Evolutionary conservation across 2,888 invertebrate genomes (phyloP).

Genomic region (Subacronicta megacephala): DNA sequence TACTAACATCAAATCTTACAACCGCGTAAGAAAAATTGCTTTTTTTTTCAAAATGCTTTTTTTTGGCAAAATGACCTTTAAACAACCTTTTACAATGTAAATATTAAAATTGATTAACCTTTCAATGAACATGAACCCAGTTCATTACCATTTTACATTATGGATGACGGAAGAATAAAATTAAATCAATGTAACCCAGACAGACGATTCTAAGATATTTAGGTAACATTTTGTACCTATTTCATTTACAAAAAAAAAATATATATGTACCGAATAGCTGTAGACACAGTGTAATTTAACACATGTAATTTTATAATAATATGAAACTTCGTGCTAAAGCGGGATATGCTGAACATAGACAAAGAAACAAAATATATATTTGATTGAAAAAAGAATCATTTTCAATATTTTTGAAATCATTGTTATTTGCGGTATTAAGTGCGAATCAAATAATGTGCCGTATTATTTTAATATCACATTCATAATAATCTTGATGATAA

Average conservation of each 20-base stretch:
- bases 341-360: conserved; percentile 16
- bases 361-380: background rate
- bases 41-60: background rate
- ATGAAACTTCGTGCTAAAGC: background rate
- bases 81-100: background rate
- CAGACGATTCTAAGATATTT: background rate
- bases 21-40: background rate
- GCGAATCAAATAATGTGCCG: too few species aligned
- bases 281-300: background rate
- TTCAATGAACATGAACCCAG: conserved; percentile 25
- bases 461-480: too few species aligned
- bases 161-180: conserved; percentile 16
- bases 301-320: conserved; percentile 1
- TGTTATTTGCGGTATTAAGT: too few species aligned
- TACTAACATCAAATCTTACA: background rate
- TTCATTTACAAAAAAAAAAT: conserved; percentile 11
- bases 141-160: conserved; percentile 13
- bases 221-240: too few species aligned
- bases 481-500: too few species aligned
- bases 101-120: conserved; percentile 22
- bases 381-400: too few species aligned
- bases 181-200: background rate
- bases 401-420: too few species aligned
- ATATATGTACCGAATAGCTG: too few species aligned
- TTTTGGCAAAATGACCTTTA: too few species aligned